Evolutionary conservation across 2,797 vertebrate species (phyloP).

Genomic region (Lepilemur ruficaudatus): DNA sequence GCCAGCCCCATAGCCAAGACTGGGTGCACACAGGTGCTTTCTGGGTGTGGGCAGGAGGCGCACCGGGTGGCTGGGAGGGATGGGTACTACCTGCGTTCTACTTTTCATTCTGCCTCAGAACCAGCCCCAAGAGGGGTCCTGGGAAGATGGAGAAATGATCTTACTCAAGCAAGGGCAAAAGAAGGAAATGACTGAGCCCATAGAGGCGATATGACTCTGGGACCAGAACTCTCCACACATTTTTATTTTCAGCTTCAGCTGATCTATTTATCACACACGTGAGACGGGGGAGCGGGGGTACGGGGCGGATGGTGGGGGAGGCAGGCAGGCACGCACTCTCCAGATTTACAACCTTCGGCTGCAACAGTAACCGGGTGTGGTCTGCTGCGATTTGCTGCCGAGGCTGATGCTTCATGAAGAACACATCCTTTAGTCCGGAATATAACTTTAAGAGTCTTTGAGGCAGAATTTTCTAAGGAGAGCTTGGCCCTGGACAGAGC

Average conservation of each 20-base stretch:
- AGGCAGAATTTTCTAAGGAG: not conserved
- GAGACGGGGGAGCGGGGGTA: fast-evolving
- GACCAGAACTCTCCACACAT: not conserved
- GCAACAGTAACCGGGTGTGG: not conserved
- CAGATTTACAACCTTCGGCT: not conserved
- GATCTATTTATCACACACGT: not conserved
- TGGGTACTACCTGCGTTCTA: fast-evolving
- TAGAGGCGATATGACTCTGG: fast-evolving
- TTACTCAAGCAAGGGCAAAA: not conserved
- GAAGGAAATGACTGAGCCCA: not conserved
- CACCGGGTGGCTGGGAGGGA: too few species aligned
- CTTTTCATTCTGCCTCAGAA: not conserved
- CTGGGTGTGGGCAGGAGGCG: fast-evolving
- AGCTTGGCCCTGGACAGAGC: not conserved
- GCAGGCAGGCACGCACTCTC: fast-evolving
- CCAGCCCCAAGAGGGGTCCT: too few species aligned
- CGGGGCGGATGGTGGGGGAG: fast-evolving
- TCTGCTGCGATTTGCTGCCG: not conserved
- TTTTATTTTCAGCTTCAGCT: not conserved
- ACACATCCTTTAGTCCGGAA: not conserved
- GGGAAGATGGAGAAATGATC: not conserved
- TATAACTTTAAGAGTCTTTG: not conserved
- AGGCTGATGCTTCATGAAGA: not conserved
- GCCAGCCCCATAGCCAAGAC: not conserved
- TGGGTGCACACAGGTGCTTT: not conserved